phyloP scores from a whole-genome alignment of 2,797 vertebrate species.

The Enteromius treurensis region DNA sequence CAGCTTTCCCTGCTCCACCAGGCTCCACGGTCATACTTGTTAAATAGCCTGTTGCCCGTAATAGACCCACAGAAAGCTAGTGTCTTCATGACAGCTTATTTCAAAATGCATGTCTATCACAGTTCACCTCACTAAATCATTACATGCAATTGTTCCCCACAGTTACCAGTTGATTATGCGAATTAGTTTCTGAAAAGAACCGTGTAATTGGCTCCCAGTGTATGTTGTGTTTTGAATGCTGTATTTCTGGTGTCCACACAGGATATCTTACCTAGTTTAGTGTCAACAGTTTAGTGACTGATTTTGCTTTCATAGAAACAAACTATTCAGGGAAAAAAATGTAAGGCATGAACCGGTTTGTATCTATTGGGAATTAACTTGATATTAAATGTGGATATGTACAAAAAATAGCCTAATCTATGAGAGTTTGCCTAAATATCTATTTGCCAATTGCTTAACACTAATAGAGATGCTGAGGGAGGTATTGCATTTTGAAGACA shows the following conservation, averaged over 20 bases:
- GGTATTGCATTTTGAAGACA: not conserved
- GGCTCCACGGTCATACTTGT: not conserved
- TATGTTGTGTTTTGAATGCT: not conserved
- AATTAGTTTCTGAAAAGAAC: not conserved
- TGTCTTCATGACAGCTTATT: not conserved
- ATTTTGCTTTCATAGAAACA: not conserved
- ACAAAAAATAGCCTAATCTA: not conserved
- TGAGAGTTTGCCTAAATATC: not conserved
- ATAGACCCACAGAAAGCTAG: not conserved
- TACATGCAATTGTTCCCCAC: not conserved
- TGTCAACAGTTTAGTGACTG: not conserved
- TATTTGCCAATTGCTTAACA: not conserved
- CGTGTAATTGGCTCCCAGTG: not conserved
- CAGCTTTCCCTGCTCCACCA: constrained; percentile 33
- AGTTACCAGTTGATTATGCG: not conserved
- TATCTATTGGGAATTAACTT: not conserved
- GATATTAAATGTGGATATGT: not conserved
- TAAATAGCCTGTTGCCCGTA: constrained; percentile 18
- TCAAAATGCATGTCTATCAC: not conserved
- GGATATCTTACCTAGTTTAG: constrained; percentile 1
- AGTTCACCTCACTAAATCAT: not conserved
- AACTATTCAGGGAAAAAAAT: not conserved
- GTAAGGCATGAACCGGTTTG: not conserved
- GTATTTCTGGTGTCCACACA: not conserved
- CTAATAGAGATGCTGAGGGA: not conserved